Evolutionary conservation across 2,113 vertebrate genomes (phyloP), one percentile per base, ranked within the genome.

Genomic region (Girardinichthys multiradiatus): DNA sequence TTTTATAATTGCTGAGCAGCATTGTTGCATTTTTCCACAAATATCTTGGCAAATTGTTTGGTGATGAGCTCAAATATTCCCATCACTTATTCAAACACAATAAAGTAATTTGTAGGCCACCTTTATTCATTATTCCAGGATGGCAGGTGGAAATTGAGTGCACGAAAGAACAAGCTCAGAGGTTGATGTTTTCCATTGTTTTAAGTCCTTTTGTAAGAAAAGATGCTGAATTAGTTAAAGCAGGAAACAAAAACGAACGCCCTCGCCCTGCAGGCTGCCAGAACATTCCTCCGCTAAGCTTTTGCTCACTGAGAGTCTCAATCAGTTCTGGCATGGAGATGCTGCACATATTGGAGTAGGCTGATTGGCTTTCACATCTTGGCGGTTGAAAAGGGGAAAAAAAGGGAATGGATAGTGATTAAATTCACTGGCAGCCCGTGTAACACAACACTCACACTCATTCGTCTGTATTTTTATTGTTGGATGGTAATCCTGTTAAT

Each of bases 401-500:
- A 79, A 69, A 77, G 65, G 70, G 86, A 87, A 88, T 79, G 83
- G 81, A 90, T 87, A 86, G 89, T 91, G 88, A 93, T 92, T 93
- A 93, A 92, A 92, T 91, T 91, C 86, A 76, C 76, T 92, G 91
- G 91, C 92, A 89, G 87, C 74, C 68, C 7, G 57, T 14, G 60
- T 21, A 42, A 72, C 75, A 74, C 67, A 78, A 82, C 69, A 70
- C 70, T 72, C 67, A 74, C 75, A 71, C 82, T 89, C 75, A 82
- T 75, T 81, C 48, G 77, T 81, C 81, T 83, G 81, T 89, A 81
- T 92, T 90, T 88, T 90, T 84, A 85, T 74, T 82, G 85, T 89
- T 92, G 87, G 89, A 89, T 77, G 33, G 15, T 91, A 89, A 92
- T 92, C 83, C 80, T 81, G 87, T 91, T 91, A 91, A 93, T 92